Conservation (phyloP, 2,888 invertebrate genomes). For the Suillia variegata region DNA sequence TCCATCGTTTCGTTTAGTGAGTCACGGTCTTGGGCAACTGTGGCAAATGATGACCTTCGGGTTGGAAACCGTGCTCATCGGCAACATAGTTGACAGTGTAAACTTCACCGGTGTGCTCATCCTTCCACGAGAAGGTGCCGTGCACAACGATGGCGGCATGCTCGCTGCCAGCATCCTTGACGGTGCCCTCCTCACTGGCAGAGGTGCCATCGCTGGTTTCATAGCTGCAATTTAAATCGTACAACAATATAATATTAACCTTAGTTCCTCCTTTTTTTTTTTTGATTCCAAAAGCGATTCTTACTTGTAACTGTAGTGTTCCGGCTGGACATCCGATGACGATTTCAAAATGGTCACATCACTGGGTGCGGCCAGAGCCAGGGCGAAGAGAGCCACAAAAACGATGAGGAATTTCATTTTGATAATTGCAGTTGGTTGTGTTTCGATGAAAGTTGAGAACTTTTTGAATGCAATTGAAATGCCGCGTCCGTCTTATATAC, state of each 20-base stretch:
- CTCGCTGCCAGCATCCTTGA: constrained; percentile 34
- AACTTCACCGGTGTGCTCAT: constrained; percentile 63
- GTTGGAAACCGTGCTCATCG: constrained; percentile 53
- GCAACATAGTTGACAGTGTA: constrained; percentile 61
- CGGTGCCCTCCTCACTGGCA: constrained; percentile 33
- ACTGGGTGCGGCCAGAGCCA: constrained; percentile 43
- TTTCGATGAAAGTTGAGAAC: constrained; percentile 32
- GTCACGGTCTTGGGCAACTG: too few relatives aligned
- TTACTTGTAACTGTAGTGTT: constrained; percentile 62
- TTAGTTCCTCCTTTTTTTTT: too few relatives aligned
- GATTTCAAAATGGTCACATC: constrained; percentile 66
- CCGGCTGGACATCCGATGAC: constrained; percentile 61
- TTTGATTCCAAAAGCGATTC: too few relatives aligned
- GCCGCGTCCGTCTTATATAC: too few relatives aligned
- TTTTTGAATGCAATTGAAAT: constrained; percentile 32
- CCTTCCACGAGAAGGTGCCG: constrained; percentile 36
- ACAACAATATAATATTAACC: neutral
- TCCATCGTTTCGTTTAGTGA: too few relatives aligned
- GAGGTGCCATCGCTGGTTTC: constrained; percentile 40
- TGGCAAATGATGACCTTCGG: constrained; percentile 50
- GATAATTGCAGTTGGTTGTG: constrained; percentile 28
- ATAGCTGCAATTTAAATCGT: constrained; percentile 8
- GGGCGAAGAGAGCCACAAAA: constrained; percentile 49
- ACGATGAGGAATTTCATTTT: constrained; percentile 56
- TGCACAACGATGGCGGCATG: constrained; percentile 34